Evolutionary conservation across 2,113 vertebrate species (phyloP), one percentile per base, ranked within the genome.

Genomic region (Mugil cephalus): DNA sequence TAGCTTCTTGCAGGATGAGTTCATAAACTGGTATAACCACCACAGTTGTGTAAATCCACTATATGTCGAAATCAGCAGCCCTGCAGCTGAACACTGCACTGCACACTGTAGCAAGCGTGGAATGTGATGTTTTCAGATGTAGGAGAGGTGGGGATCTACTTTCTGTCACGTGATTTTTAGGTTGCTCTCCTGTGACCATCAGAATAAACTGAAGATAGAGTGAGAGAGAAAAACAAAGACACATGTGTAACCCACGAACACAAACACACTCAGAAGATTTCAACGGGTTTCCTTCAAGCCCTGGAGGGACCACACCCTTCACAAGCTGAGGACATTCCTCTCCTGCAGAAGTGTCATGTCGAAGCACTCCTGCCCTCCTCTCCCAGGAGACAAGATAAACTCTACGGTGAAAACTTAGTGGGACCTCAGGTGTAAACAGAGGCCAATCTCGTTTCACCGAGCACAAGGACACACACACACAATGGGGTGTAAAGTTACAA

Each of bases 401-500:
- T 58, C 55, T 76, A 73, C 77, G 24, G 51, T 86, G 82, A 82
- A 60, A 68, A 64, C 68, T 75, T 50, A 48, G 54, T 51, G 43
- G 8, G 34, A 18, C 38, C 21, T 45, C 71, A 55, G 69, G 68
- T 64, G 89, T 88, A 91, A 92, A 91, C 82, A 89, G 71, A 86
- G 72, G 81, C 83, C 40, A 46, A 69, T 66, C 71, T 46, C 19
- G 42, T 61, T 21, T 42, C 71, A 79, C 53, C 72, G 46, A 52
- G 54, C 59, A 59, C 52, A 65, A 35, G 47, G 59, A 68, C 68
- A 64, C 54, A 36, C 40, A 54, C 54, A 77, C 64, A 87, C 71
- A 88, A 66, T 65, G 51, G 53, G 48, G 89, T 86, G 82, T 92
- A 79, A 12, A 51, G 64, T 93, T 93, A 88, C 90, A 73, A 8